These are phyloP conservation scores for Galemys pyrenaicus DNA, from an alignment of 2,113 vertebrate species.

Conservation along the genomic window DNA sequence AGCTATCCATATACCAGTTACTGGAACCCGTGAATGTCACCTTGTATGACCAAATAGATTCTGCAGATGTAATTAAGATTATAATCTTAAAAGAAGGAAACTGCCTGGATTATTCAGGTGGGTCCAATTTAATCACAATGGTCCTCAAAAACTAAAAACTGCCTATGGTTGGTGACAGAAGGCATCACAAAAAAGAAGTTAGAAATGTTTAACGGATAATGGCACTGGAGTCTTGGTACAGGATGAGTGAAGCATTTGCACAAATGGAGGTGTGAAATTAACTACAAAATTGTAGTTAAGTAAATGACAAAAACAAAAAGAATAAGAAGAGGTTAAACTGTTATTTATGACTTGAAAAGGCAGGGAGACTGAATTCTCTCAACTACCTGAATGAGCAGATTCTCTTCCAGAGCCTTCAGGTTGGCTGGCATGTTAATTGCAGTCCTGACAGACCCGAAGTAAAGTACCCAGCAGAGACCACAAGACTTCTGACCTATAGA, in stretches of 20 bases:
- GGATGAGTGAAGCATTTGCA: too few species aligned
- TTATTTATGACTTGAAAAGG: neutral
- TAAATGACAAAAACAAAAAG: too few species aligned
- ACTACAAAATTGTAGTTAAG: too few species aligned
- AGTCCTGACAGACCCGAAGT: neutral
- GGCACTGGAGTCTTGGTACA: too few species aligned
- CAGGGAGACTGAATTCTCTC: neutral
- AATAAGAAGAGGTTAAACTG: neutral
- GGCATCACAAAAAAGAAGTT: neutral
- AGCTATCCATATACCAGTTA: neutral
- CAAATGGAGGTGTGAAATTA: too few species aligned
- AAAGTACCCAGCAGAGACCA: neutral
- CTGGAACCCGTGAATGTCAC: neutral
- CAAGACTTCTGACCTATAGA: neutral
- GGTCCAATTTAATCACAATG: neutral
- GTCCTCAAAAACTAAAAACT: neutral
- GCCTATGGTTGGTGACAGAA: neutral
- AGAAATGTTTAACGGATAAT: neutral
- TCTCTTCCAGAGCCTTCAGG: neutral
- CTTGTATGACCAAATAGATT: neutral
- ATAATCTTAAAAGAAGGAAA: neutral
- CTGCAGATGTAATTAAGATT: neutral
- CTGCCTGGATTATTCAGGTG: neutral
- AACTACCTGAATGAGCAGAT: neutral
- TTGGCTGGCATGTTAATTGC: neutral